Base-by-base conservation (phyloP, 2,113 vertebrate genomes). In the Notothenia rossii region DNA sequence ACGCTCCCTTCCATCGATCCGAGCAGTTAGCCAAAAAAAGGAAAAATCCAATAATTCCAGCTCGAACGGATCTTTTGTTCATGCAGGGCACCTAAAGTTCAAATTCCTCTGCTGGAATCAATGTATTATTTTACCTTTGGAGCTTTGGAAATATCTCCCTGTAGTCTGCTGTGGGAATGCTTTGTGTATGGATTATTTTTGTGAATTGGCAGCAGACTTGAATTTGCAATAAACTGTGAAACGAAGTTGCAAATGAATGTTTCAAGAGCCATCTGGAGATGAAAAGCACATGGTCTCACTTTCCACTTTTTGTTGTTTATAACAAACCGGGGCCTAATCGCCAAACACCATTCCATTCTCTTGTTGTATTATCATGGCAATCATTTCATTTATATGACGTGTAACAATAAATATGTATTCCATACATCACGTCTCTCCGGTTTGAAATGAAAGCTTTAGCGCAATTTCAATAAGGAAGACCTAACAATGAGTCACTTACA, bases 261-360 rank as follows among this genome's bases (percentile, higher is more conserved):
- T 77, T 83, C 51, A 64, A 10, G 15, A 69, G 43, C 18, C 45
- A 40, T 75, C 46, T 82, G 83, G 8, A 75, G 81, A 79, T 5
- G 48, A 0, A 53, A 10, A 68, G 15, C 55, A 66, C 56, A 74
- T 46, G 51, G 61, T 69, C 18, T 73, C 20, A 77, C 74, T 87
- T 83, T 62, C 2, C 50, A 10, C 50, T 48, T 55, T 73, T 83
- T 89, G 71, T 43, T 64, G 59, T 85, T 79, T 51, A 61, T 45
- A 63, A n/a, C 22, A 22, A 22, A 22, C 22, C 22, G 22, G 22
- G 22, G 22, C 22, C 22, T 22, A 22, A 22, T 22, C 22, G 22
- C 22, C 22, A 22, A 22, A 22, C 22, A 22, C 22, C 22, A 22
- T 22, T 22, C 22, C 22, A 22, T 22, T 22, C 22, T 22, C 22